A percentile compares a stretch with the other conserved stretches of the same genome.
Evolutionary conservation across 2,888 invertebrate species (phyloP).

Genomic region (Morpho deidamia): DNA sequence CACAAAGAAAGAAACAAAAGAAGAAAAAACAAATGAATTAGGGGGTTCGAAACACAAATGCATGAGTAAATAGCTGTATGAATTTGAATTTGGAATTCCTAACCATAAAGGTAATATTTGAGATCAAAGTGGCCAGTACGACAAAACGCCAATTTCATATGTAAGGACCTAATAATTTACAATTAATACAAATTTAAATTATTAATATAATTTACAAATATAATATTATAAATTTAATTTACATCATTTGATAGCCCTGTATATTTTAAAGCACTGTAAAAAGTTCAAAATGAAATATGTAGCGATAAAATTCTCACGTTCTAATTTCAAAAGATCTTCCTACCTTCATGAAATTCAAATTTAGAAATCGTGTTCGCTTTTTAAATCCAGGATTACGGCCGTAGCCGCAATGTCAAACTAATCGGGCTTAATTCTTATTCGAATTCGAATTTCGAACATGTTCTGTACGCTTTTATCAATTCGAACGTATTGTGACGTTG

Average conservation of each 20-base stretch:
- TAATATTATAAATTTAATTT: not conserved
- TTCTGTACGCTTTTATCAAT: conserved; percentile 12
- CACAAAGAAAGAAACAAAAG: too few species aligned
- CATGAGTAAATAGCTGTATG: too few species aligned
- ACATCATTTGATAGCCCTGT: conserved; percentile 11
- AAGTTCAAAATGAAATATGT: conserved; percentile 27
- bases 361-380: conserved; percentile 36
- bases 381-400: conserved; percentile 36
- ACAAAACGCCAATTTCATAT: too few species aligned
- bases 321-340: conserved; percentile 38
- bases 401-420: conserved; percentile 35
- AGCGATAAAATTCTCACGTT: conserved; percentile 35
- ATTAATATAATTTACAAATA: too few species aligned
- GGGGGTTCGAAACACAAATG: too few species aligned
- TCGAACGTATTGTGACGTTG: conserved; percentile 5
- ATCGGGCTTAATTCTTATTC: conserved; percentile 28
- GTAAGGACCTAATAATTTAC: too few species aligned
- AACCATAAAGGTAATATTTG: too few species aligned
- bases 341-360: conserved; percentile 43
- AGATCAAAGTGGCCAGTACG: too few species aligned
- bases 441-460: conserved; percentile 23
- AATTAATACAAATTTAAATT: too few species aligned
- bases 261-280: conserved; percentile 18
- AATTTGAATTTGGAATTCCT: too few species aligned
- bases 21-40: too few species aligned